A percentile compares a stretch with the other conserved stretches of the same genome.
Evolutionary conservation across 2,113 vertebrate species (phyloP).

Genomic region (Ciconia boyciana): DNA sequence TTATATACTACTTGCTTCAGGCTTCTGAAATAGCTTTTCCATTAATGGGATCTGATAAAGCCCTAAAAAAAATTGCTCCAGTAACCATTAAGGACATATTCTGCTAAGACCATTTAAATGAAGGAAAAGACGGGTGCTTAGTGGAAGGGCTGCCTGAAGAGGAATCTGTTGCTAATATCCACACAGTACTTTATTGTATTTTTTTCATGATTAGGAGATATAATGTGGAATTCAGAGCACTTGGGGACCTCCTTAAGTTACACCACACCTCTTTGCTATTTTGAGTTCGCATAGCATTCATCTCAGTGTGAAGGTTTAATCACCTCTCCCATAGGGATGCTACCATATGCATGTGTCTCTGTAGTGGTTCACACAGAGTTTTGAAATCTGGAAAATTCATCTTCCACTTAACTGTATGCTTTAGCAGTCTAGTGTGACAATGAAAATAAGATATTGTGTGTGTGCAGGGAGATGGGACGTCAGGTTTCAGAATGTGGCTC

Average conservation of each 20-base stretch:
- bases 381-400: background rate
- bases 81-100: background rate
- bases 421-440: background rate
- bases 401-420: background rate
- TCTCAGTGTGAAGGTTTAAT: background rate
- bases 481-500: background rate
- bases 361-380: background rate
- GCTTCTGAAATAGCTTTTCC: background rate
- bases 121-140: background rate
- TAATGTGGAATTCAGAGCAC: background rate
- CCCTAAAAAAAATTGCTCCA: background rate
- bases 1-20: background rate
- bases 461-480: background rate
- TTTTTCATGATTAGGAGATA: background rate
- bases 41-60: background rate
- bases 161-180: background rate
- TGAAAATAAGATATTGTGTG: background rate
- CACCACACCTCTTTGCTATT: background rate
- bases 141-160: background rate
- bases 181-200: background rate
- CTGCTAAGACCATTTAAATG: background rate
- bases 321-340: background rate
- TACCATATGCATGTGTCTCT: background rate
- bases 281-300: background rate
- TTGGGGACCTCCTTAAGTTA: background rate